A percentile compares a stretch with the other conserved stretches of the same genome.
Conservation (phyloP, 2,888 invertebrate genomes). For the Disparrhopalites patrizii region DNA sequence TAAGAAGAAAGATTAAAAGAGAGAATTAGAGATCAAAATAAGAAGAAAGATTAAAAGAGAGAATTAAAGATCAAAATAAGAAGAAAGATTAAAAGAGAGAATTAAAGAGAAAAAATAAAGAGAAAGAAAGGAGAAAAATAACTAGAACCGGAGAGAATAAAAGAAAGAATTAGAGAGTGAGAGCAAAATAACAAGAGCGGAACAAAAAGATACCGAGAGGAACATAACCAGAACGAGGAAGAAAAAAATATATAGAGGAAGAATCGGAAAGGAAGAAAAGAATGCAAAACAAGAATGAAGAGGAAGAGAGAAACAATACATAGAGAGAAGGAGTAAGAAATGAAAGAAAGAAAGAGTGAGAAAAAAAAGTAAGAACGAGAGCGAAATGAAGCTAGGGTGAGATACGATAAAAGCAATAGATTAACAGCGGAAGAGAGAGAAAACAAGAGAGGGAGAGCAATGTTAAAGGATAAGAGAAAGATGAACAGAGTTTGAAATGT, state of each 20-base stretch:
- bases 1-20: too few relatives aligned
- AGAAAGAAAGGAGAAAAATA: not conserved
- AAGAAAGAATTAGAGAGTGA: not conserved
- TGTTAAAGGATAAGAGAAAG: slow-evolving; percentile 34
- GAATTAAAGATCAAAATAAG: too few relatives aligned
- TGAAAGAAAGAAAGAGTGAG: not conserved
- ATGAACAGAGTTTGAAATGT: slow-evolving; percentile 30
- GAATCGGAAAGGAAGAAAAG: not conserved
- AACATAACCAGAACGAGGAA: not conserved
- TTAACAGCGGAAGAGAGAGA: not conserved
- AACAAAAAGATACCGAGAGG: not conserved
- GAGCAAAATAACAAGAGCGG: not conserved
- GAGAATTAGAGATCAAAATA: too few relatives aligned
- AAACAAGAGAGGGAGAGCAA: slow-evolving; percentile 6
- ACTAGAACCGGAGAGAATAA: not conserved
- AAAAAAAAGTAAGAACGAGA: not conserved
- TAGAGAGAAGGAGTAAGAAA: not conserved
- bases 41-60: too few relatives aligned
- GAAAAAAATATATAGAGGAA: not conserved
- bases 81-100: too few relatives aligned
- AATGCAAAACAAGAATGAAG: not conserved
- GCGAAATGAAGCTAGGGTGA: not conserved
- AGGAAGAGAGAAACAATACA: slow-evolving; percentile 8
- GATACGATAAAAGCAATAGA: not conserved
- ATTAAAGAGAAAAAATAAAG: too few relatives aligned